Conservation (phyloP, 2,888 invertebrate species). For the Leptothorax acervorum region DNA sequence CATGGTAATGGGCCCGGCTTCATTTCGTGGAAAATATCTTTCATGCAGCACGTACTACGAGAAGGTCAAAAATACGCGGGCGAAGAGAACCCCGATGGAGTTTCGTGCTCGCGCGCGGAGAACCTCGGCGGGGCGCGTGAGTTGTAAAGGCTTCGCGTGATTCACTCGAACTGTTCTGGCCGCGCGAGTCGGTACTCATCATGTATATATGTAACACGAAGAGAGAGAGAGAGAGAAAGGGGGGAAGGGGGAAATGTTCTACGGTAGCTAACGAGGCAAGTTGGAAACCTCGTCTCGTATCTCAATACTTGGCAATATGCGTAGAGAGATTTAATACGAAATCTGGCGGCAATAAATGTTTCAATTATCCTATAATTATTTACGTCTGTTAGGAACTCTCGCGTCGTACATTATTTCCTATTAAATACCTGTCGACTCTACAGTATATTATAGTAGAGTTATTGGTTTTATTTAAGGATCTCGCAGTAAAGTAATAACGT, state of each 20-base stretch:
- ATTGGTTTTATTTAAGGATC: not conserved
- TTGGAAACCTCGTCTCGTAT: constrained; percentile 34
- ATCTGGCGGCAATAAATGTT: constrained; percentile 7
- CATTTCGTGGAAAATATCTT: constrained; percentile 38
- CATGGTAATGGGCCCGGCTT: constrained; percentile 40
- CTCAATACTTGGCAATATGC: constrained; percentile 36
- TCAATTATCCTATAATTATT: constrained; percentile 10
- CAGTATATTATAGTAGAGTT: not conserved
- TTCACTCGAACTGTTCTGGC: constrained; percentile 73
- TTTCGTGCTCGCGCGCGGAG: constrained; percentile 26
- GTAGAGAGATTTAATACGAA: constrained; percentile 24
- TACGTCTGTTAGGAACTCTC: not conserved
- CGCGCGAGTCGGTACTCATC: constrained; percentile 54
- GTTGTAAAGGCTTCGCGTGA: constrained; percentile 71
- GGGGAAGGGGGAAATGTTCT: not conserved
- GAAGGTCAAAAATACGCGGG: constrained; percentile 18
- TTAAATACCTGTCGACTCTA: not conserved
- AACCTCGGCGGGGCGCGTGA: constrained; percentile 58
- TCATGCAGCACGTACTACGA: constrained; percentile 16
- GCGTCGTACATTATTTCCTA: not conserved
- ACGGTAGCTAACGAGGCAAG: constrained; percentile 44
- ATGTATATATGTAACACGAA: not conserved
- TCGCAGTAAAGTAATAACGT: not conserved
- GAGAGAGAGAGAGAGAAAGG: not conserved
- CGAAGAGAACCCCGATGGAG: constrained; percentile 29